Percentiles rank a stretch among this genome's conserved stretches.
Evolutionary conservation across 2,888 invertebrate genomes (phyloP).

Genomic region (Sepiola atlantica): DNA sequence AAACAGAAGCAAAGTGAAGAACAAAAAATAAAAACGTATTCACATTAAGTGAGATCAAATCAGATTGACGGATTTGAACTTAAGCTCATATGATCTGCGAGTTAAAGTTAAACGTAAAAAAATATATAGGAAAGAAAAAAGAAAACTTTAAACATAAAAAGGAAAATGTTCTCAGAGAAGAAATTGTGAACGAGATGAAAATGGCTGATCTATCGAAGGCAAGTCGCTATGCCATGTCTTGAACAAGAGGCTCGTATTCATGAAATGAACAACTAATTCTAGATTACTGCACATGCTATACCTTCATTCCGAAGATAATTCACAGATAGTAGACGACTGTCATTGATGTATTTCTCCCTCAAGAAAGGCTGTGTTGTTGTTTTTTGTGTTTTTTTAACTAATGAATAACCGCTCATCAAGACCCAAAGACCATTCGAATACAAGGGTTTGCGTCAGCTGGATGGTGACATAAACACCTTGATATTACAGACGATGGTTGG

Average conservation of each 20-base stretch:
- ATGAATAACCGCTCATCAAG: no score
- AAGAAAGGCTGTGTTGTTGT: neutral
- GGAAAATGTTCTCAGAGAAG: no score
- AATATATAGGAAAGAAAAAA: neutral
- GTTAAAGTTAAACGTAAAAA: neutral
- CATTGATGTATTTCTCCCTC: neutral
- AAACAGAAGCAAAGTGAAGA: neutral
- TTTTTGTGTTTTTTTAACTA: no score
- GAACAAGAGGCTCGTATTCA: conserved; percentile 32
- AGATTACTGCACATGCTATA: neutral
- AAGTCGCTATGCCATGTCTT: neutral
- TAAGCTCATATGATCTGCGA: conserved; percentile 15
- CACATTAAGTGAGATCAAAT: conserved; percentile 23
- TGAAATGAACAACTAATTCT: neutral
- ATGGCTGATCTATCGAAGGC: neutral
- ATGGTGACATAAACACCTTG: no score
- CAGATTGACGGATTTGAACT: conserved; percentile 20
- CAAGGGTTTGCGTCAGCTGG: no score
- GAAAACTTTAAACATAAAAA: neutral
- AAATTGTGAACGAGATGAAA: neutral
- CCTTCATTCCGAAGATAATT: neutral
- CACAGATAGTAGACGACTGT: neutral
- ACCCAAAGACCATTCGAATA: no score
- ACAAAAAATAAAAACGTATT: neutral
- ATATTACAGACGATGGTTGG: no score